Conservation (phyloP, 2,113 vertebrate genomes). For the Cynopterus brachyotis region DNA sequence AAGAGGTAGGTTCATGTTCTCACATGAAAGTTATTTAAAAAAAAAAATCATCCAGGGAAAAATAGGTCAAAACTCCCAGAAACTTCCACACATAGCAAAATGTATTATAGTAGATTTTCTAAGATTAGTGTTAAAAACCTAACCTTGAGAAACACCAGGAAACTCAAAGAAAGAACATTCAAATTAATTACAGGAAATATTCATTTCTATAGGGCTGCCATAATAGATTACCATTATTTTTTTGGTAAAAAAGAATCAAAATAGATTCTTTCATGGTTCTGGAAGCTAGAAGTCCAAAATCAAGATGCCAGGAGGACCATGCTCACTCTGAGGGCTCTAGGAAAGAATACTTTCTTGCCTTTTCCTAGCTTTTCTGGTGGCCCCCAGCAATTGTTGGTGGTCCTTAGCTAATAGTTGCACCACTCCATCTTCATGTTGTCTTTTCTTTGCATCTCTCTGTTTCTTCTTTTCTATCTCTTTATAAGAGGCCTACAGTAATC, state of each 20-base stretch:
- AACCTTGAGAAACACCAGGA: not conserved
- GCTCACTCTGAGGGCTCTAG: not conserved
- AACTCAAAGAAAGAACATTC: not conserved
- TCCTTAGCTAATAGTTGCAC: not conserved
- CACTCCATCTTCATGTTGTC: not conserved
- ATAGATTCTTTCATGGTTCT: not conserved
- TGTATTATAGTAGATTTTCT: constrained; percentile 39
- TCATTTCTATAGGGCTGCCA: not conserved
- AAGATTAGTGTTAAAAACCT: constrained; percentile 19
- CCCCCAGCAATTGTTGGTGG: not conserved
- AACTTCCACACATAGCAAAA: constrained; percentile 7
- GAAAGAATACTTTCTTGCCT: not conserved
- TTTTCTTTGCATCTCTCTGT: not conserved
- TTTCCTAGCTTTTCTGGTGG: not conserved
- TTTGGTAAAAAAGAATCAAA: not conserved
- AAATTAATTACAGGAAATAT: not conserved
- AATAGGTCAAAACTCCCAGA: constrained; percentile 1
- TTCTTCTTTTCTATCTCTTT: not conserved
- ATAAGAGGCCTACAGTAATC: not conserved
- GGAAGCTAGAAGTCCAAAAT: not conserved
- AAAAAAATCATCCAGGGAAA: not conserved
- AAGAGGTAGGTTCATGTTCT: not conserved
- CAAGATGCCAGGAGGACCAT: not conserved
- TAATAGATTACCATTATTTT: not conserved
- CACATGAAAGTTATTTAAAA: not conserved